Conservation (phyloP, 2,888 invertebrate genomes). For the Xylocampa areola region DNA sequence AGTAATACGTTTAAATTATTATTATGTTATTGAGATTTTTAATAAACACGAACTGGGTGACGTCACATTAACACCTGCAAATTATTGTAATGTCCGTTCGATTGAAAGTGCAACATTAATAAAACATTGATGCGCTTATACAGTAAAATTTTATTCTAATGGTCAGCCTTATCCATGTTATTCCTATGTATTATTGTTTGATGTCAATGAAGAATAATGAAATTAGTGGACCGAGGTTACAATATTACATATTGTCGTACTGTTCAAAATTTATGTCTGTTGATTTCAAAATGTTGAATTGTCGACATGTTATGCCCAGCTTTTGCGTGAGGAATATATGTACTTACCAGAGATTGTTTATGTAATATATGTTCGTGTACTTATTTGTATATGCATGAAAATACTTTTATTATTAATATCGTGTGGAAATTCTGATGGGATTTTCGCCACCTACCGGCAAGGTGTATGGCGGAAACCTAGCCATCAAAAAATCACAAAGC, state of each 20-base stretch:
- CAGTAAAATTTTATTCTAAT: constrained; percentile 59
- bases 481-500: too few relatives aligned
- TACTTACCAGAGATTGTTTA: too few relatives aligned
- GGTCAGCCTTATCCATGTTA: constrained; percentile 59
- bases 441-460: too few relatives aligned
- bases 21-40: background rate
- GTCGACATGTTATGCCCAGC: background rate
- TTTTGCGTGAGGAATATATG: too few relatives aligned
- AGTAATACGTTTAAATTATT: background rate
- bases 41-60: constrained; percentile 18
- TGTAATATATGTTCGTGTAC: too few relatives aligned
- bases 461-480: too few relatives aligned
- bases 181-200: constrained; percentile 49
- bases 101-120: constrained; percentile 62
- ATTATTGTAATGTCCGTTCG: constrained; percentile 3
- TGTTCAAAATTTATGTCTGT: constrained; percentile 5
- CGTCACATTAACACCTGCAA: constrained; percentile 27
- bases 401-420: too few relatives aligned
- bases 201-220: constrained; percentile 59
- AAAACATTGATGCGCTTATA: constrained; percentile 66
- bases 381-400: too few relatives aligned
- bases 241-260: constrained; percentile 42
- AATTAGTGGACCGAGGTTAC: constrained; percentile 65
- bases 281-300: constrained; percentile 1
- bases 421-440: too few relatives aligned